A percentile compares a stretch with the other conserved stretches of the same genome.
Conservation (phyloP, 2,888 invertebrate species). For the Thymelicus sylvestris region DNA sequence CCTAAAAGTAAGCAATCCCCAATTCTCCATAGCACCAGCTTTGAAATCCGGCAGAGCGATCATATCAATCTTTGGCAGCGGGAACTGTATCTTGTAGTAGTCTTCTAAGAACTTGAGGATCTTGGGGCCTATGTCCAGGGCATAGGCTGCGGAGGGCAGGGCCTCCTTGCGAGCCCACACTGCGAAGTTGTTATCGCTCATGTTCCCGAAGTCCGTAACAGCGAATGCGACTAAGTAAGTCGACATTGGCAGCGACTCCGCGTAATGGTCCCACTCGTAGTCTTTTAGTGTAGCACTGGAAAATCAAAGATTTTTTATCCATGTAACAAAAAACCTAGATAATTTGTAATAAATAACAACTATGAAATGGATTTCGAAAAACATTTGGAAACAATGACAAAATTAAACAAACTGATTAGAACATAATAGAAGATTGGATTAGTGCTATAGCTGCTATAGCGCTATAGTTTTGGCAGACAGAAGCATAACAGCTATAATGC, state of each 20-base stretch:
- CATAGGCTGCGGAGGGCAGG: conserved; percentile 89
- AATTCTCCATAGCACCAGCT: conserved; percentile 96
- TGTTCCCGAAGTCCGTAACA: conserved; percentile 89
- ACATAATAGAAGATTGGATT: too few relatives aligned
- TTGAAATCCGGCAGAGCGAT: conserved; percentile 96
- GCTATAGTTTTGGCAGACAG: too few relatives aligned
- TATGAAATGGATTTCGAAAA: too few relatives aligned
- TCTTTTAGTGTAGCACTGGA: conserved; percentile 82
- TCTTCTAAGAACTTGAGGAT: conserved; percentile 89
- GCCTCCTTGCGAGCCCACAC: conserved; percentile 90
- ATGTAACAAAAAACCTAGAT: too few relatives aligned
- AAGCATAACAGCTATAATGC: too few relatives aligned
- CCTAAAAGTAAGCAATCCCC: conserved; percentile 92
- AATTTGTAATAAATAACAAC: too few relatives aligned
- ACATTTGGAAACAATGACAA: neutral
- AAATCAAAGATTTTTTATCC: conserved; percentile 15
- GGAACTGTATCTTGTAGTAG: conserved; percentile 91
- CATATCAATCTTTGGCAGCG: conserved; percentile 94
- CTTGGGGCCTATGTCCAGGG: conserved; percentile 90
- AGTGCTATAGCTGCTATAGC: too few relatives aligned
- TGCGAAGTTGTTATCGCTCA: conserved; percentile 84
- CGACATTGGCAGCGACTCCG: conserved; percentile 93
- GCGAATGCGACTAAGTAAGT: conserved; percentile 95
- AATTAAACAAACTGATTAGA: conserved; percentile 10
- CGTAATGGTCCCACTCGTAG: conserved; percentile 91